phyloP scores from a whole-genome alignment of 2,113 vertebrate species.

The Bombycilla garrulus region DNA sequence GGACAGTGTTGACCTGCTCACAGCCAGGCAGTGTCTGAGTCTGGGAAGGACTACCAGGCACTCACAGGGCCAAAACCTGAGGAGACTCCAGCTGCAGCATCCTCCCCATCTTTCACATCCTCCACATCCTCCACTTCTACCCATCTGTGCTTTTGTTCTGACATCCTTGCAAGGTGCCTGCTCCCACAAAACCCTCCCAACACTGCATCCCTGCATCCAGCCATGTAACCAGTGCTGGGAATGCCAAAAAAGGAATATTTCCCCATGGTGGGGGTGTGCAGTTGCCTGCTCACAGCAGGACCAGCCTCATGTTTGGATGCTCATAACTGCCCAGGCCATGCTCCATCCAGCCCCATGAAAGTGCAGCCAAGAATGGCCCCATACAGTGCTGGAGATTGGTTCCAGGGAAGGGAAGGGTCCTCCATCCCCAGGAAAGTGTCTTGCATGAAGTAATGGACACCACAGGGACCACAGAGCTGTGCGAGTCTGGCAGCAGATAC shows the following conservation, averaged over 20 bases:
- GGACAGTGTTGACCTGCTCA: background rate
- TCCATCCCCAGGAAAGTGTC: accelerated
- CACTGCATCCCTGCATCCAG: background rate
- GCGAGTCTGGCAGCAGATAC: background rate
- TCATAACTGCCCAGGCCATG: background rate
- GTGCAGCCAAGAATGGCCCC: background rate
- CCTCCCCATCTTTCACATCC: background rate
- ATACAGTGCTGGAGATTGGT: background rate
- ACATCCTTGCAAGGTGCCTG: accelerated
- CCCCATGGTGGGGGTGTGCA: accelerated
- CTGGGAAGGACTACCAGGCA: background rate
- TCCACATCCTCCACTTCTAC: background rate
- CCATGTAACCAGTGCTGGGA: background rate
- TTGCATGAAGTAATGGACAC: background rate
- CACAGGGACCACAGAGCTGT: accelerated
- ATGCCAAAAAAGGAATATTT: background rate
- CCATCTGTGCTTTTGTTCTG: background rate
- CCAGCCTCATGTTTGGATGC: background rate
- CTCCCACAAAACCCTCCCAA: background rate
- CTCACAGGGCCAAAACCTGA: background rate
- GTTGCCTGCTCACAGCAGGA: background rate
- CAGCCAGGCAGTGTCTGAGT: background rate
- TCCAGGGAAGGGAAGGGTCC: background rate
- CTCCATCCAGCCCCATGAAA: background rate
- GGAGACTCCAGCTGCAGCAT: background rate